phyloP scores from a whole-genome alignment of 2,113 vertebrate genomes.

The Passer montanus region DNA sequence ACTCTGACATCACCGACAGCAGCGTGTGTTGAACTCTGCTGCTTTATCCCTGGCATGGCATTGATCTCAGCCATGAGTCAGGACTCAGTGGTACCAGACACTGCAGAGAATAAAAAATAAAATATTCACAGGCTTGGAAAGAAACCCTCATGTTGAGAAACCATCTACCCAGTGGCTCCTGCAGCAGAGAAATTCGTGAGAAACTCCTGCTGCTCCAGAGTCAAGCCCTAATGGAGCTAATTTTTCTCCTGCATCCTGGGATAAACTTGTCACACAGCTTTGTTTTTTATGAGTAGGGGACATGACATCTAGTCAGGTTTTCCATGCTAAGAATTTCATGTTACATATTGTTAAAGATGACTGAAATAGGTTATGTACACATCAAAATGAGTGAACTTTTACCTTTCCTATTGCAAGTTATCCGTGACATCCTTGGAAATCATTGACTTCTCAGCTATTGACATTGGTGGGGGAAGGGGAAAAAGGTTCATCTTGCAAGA shows the following conservation, averaged over 20 bases:
- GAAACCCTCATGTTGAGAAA: not conserved
- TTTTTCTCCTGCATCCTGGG: not conserved
- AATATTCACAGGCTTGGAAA: not conserved
- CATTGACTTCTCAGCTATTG: conserved; percentile 72
- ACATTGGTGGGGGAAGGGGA: conserved; percentile 47
- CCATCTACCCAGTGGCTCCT: not conserved
- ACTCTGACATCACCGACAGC: not conserved
- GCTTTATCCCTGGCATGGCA: not conserved
- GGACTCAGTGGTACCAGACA: not conserved
- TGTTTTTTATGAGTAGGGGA: conserved; percentile 3
- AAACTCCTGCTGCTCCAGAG: not conserved
- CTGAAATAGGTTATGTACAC: conserved; percentile 65
- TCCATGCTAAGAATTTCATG: conserved; percentile 50
- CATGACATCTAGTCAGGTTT: conserved; percentile 28
- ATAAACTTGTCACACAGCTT: conserved; percentile 3
- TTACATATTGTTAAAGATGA: conserved; percentile 73
- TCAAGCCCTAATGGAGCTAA: not conserved
- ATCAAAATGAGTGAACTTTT: conserved; percentile 71
- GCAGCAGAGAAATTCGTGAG: not conserved
- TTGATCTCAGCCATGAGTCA: not conserved
- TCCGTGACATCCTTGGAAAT: conserved; percentile 74
- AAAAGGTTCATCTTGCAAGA: conserved; percentile 52
- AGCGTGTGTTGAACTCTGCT: not conserved
- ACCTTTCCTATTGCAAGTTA: conserved; percentile 68
- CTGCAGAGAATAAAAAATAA: not conserved